These are phyloP conservation scores for Condylostylus longicornis DNA, from an alignment of 1,140 invertebrate species.

Conservation along the genomic window DNA sequence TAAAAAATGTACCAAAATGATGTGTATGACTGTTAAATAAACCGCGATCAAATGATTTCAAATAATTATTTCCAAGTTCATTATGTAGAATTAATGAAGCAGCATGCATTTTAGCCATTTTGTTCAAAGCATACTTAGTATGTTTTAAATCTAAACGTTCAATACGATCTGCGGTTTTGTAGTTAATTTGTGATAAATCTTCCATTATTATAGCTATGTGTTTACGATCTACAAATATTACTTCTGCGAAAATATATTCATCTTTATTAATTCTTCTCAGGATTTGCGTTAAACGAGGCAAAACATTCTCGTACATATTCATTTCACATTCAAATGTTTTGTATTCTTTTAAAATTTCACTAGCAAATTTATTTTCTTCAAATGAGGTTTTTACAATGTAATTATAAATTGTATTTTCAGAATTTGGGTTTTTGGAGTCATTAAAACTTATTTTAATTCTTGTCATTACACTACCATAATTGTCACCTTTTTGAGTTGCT, in stretches of 20 bases:
- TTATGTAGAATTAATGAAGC: slow-evolving; percentile 28
- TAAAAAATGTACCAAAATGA: slow-evolving; percentile 22
- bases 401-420: slow-evolving; percentile 6
- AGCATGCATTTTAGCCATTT: slow-evolving; percentile 42
- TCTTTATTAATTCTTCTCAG: slow-evolving; percentile 16
- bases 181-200: slow-evolving; percentile 17
- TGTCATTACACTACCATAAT: slow-evolving; percentile 24
- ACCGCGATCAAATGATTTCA: slow-evolving; percentile 23
- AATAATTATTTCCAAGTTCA: slow-evolving; percentile 13
- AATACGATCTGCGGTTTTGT: slow-evolving; percentile 36
- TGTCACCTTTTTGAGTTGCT: slow-evolving; percentile 27
- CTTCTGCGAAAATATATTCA: slow-evolving; percentile 19
- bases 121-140: slow-evolving; percentile 34
- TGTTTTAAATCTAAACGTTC: slow-evolving; percentile 39
- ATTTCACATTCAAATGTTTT: slow-evolving; percentile 29
- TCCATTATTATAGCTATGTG: slow-evolving; percentile 24
- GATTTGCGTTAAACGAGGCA: slow-evolving; percentile 20
- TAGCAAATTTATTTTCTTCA: slow-evolving; percentile 21
- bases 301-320: slow-evolving; percentile 22
- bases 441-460: slow-evolving; percentile 11
- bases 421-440: neutral
- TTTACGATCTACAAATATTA: slow-evolving; percentile 20
- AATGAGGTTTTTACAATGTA: slow-evolving; percentile 23
- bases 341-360: slow-evolving; percentile 21
- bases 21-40: slow-evolving; percentile 26